Percentiles rank a stretch among this genome's conserved stretches.
Conservation (phyloP, 2,797 vertebrate genomes). For the Sebastes steindachneri region DNA sequence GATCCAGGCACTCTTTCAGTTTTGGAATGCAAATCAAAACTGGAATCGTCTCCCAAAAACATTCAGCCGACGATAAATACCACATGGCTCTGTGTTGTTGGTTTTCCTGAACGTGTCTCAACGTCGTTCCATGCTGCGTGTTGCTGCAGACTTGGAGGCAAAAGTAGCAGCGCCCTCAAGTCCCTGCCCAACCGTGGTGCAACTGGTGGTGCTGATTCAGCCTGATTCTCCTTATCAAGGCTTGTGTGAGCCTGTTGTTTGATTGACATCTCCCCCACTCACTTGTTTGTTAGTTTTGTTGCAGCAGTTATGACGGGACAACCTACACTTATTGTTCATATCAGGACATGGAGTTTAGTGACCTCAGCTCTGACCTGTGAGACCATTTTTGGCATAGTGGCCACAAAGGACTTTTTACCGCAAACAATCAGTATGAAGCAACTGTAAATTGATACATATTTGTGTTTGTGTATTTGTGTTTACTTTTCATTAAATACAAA, state of each 20-base stretch:
- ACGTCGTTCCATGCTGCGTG: neutral
- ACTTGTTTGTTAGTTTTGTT: neutral
- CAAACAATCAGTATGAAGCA: no score
- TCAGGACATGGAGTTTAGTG: neutral
- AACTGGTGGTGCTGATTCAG: neutral
- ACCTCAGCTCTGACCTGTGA: neutral
- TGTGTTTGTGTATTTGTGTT: no score
- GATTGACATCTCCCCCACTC: neutral
- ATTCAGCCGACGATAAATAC: neutral
- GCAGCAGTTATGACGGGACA: neutral
- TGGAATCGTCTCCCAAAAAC: conserved; percentile 11
- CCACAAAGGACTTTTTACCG: no score
- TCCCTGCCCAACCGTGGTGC: neutral
- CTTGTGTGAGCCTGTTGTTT: neutral
- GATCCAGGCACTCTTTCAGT: neutral
- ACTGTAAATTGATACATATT: no score
- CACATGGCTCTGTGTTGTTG: neutral
- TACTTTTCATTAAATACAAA: no score
- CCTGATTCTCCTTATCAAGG: neutral
- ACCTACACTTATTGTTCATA: neutral
- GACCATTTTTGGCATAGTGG: neutral
- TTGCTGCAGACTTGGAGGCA: neutral
- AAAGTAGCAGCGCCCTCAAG: neutral
- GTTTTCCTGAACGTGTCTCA: neutral
- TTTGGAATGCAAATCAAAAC: conserved; percentile 41